Base-by-base conservation (phyloP, 2,797 vertebrate genomes). In the Aselliscus stoliczkanus region DNA sequence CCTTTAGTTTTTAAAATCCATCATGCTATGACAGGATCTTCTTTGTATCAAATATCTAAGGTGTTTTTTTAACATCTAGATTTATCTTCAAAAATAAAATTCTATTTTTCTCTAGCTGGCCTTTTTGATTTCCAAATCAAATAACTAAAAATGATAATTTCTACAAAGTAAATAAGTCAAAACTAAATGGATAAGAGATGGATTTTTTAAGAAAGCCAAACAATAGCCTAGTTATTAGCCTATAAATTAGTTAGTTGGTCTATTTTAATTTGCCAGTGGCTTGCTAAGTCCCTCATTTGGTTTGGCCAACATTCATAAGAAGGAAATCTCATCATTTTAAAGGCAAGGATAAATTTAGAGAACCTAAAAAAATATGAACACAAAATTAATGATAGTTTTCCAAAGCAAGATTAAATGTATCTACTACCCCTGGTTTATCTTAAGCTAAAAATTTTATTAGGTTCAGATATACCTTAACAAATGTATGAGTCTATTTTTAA, bases 121-220 rank as follows among this genome's bases (percentile, higher is more conserved):
- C 37, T 47, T 56, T 62, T 56, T 62, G 25, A 76, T 42, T 44
- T 21, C 31, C 47, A 83, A 50, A 77, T 67, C 27, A 86, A 79
- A 79, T 92, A 94, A 72, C 23, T 75, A 17, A 96, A 82, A 77
- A 42, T 56, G 39, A 90, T 54, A 42, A 88, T 65, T 82, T 79
- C 90, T 81, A 34, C 27, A 91, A 92, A 93, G n/a, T 80, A 62
- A 94, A 54, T 86, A 86, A 88, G 20, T 82, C 42, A 81, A 87
- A 93, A 39, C 20, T 64, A 77, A 84, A 73, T 83, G 11, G 21
- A 34, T 72, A 80, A 88, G 52, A 58, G 52, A 75, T 64, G 1
- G 25, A 69, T 39, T 89, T 95, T 94, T 94, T 77, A 23, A 4
- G 23, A 56, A 70, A 72, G 15, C 18, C 23, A 17, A 72, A 54